These are phyloP conservation scores for Papilio glaucus DNA, from an alignment of 1,140 invertebrate species.

Conservation along the genomic window DNA sequence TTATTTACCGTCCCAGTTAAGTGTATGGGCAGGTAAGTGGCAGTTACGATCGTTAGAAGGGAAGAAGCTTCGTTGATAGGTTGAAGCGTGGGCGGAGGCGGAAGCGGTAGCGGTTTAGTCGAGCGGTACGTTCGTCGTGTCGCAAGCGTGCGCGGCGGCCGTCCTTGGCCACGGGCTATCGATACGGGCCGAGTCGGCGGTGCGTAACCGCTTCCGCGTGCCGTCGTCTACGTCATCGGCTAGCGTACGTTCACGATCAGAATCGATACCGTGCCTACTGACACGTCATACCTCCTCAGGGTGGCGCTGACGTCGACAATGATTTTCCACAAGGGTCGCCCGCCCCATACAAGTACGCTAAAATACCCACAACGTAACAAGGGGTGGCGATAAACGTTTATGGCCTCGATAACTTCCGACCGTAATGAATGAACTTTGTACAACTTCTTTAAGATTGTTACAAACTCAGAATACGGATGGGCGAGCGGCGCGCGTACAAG, in stretches of 20 bases:
- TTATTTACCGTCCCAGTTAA: conserved; percentile 25
- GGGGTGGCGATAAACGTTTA: conserved; percentile 50
- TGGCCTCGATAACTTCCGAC: conserved; percentile 37
- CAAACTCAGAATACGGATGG: not conserved
- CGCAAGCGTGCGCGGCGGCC: conserved; percentile 52
- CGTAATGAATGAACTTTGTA: conserved; percentile 43
- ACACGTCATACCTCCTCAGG: conserved; percentile 49
- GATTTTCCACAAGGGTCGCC: conserved; percentile 29
- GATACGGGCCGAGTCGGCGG: conserved; percentile 52
- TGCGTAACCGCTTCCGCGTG: conserved; percentile 70
- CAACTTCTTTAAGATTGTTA: conserved; percentile 41
- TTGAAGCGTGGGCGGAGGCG: conserved; percentile 10
- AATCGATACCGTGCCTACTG: conserved; percentile 41
- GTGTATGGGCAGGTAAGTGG: conserved; percentile 31
- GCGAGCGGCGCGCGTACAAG: conserved; percentile 4
- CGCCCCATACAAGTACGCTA: not conserved
- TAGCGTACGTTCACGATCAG: conserved; percentile 12
- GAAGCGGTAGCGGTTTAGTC: conserved; percentile 25
- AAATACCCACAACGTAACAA: not conserved
- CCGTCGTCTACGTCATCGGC: conserved; percentile 42
- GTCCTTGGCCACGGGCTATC: conserved; percentile 68
- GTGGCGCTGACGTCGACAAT: conserved; percentile 57
- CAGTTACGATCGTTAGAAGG: conserved; percentile 21
- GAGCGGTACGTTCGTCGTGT: conserved; percentile 50
- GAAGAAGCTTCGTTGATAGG: not conserved